Evolutionary conservation across 2,888 invertebrate species (phyloP).

Genomic region (Meteorus colon): DNA sequence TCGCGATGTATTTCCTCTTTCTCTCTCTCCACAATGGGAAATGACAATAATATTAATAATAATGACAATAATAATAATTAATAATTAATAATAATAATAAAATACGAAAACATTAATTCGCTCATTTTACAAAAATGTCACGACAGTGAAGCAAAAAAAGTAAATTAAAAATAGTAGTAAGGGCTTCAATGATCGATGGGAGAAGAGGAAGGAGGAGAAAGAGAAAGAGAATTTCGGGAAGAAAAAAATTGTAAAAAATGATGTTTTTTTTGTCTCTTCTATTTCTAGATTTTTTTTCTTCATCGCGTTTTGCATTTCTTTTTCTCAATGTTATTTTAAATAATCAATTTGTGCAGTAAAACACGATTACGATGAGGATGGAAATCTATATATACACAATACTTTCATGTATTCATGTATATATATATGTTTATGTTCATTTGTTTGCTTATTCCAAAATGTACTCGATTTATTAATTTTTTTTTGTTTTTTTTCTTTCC

Average conservation of each 20-base stretch:
- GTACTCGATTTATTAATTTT: neutral
- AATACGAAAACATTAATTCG: neutral
- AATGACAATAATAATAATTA: neutral
- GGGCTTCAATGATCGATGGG: conserved; percentile 2
- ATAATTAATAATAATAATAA: neutral
- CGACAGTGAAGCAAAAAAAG: neutral
- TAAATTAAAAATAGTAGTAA: neutral
- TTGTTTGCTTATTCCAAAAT: neutral
- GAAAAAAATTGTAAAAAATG: neutral
- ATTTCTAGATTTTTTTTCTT: neutral
- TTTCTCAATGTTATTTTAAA: neutral
- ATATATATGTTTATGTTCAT: neutral
- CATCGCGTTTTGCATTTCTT: neutral
- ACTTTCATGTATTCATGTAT: neutral
- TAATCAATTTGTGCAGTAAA: conserved; percentile 6
- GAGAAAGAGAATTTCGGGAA: neutral
- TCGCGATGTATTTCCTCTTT: neutral
- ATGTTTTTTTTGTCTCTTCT: neutral
- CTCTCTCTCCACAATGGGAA: neutral
- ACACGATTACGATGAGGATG: conserved; percentile 4
- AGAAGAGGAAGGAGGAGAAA: neutral
- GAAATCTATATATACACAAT: neutral
- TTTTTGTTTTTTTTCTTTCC: neutral
- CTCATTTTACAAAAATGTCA: neutral
- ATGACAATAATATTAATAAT: neutral